These are phyloP conservation scores for Galago senegalensis DNA, from an alignment of 2,797 vertebrate genomes.

Conservation along the genomic window DNA sequence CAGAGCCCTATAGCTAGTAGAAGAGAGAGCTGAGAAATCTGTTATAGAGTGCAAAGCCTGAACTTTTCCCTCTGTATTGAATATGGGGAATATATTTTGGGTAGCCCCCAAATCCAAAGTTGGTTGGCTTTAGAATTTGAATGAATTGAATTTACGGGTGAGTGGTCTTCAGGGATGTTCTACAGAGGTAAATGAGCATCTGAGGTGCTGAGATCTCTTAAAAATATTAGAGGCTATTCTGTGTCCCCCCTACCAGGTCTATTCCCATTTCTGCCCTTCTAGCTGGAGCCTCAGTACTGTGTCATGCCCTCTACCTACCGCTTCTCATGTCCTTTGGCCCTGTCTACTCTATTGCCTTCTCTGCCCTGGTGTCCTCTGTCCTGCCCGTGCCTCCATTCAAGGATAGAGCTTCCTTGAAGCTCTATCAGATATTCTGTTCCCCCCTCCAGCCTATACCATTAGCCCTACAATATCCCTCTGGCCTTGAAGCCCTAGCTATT, in stretches of 20 bases:
- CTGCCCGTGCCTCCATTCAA: neutral
- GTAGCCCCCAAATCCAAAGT: neutral
- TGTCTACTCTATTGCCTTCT: neutral
- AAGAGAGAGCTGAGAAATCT: neutral
- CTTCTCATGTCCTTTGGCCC: neutral
- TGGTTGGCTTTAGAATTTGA: conserved; percentile 53
- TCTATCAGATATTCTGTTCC: neutral
- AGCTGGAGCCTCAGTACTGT: neutral
- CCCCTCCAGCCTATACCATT: neutral
- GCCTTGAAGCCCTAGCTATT: neutral
- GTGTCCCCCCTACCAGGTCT: neutral
- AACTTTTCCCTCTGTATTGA: neutral
- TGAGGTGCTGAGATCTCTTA: neutral
- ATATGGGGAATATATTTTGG: conserved; percentile 36
- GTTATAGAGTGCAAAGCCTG: conserved; percentile 31
- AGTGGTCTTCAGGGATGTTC: neutral
- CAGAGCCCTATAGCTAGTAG: neutral
- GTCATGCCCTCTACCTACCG: neutral
- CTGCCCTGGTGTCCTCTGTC: neutral
- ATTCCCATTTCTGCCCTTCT: neutral
- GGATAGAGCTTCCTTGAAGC: neutral
- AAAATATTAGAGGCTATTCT: neutral
- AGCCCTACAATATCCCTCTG: neutral
- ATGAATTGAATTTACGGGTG: conserved; percentile 15
- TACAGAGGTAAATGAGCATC: neutral